phyloP scores from a whole-genome alignment of 2,113 vertebrate species.

The Megaceryle torquata region DNA sequence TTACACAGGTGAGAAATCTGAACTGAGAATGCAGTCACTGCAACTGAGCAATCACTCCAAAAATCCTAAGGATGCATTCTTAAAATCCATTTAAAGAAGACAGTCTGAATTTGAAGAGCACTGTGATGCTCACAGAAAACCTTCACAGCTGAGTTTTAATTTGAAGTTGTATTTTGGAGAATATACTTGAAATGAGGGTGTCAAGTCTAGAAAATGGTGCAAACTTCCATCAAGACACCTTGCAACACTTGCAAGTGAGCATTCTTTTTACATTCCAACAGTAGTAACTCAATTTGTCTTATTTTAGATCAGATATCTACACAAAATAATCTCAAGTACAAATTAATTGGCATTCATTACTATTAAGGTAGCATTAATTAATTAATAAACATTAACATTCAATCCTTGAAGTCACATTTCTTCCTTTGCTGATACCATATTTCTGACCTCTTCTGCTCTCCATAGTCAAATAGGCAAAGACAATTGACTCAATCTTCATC shows the following conservation, averaged over 20 bases:
- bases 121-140: background rate
- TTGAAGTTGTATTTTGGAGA: background rate
- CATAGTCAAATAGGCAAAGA: background rate
- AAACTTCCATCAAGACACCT: background rate
- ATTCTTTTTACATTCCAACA: background rate
- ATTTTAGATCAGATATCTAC: background rate
- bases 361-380: background rate
- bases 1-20: background rate
- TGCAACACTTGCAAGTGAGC: background rate
- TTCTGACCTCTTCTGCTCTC: background rate
- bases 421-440: background rate
- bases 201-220: background rate
- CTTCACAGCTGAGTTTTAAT: background rate
- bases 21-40: background rate
- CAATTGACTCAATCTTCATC: background rate
- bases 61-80: background rate
- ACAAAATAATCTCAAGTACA: background rate
- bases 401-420: background rate
- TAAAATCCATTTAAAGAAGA: background rate
- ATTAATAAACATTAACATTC: background rate
- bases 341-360: background rate
- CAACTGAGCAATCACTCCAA: background rate
- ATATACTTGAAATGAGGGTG: background rate
- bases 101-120: background rate
- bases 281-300: background rate